Evolutionary conservation across 2,113 vertebrate genomes (phyloP), one percentile per base, ranked within the genome.

Genomic region (Nothobranchius kuhntae): DNA sequence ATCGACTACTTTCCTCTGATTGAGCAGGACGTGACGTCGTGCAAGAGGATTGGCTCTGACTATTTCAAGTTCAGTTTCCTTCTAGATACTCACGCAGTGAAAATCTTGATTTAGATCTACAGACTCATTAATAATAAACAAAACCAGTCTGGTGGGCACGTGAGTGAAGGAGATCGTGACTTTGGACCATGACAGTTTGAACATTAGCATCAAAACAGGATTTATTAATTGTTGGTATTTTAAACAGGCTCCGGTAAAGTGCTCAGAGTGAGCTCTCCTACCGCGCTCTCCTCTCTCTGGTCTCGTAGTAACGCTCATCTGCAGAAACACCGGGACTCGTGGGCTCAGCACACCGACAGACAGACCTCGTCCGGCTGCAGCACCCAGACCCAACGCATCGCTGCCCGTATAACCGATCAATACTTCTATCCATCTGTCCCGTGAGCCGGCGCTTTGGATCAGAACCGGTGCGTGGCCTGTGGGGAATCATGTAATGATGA

Each of bases 251-350:
- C 57, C 0, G 24, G 12, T 52, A 66, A 11, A 35, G 1, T 0
- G 7, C 11, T 52, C 58, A 3, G 67, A 81, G 85, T 86, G 77
- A 79, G 52, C 0, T 51, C 72, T 82, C 78, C 13, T 8, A 17
- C 0, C 3, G 38, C 2, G 0, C 21, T 5, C n/a, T 2, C 14
- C n/a, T 9, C 40, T 78, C 78, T 82, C 55, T 78, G 73, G 61
- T 52, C 70, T 76, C 87, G 79, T 89, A 86, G 90, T 89, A 89
- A 89, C 89, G 75, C 81, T 85, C 89, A 90, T 82, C 86, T 90
- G 85, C 86, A 83, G 73, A 68, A 83, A 82, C 81, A 81, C 70
- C 75, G 78, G 80, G 53, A 77, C 74, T 71, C 64, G 1, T 44
- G 9, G 64, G 75, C 78, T 82, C 3, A 12, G 12, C 72, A 40